phyloP scores from a whole-genome alignment of 2,797 vertebrate genomes.

The Pogonophryne albipinna region DNA sequence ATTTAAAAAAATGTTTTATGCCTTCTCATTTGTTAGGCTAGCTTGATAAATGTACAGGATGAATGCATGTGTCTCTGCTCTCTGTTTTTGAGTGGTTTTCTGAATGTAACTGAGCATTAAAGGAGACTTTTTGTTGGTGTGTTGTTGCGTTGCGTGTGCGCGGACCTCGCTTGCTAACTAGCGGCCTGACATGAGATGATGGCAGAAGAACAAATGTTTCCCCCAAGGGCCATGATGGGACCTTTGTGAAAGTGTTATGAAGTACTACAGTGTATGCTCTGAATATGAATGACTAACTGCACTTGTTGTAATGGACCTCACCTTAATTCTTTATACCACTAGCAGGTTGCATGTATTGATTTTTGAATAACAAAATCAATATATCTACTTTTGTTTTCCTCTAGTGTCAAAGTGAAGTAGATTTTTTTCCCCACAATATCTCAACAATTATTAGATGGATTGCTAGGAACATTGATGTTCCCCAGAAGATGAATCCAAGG shows the following conservation, averaged over 20 bases:
- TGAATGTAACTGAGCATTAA: conserved; percentile 30
- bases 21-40: conserved; percentile 11
- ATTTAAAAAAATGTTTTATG: neutral
- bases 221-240: conserved; percentile 26
- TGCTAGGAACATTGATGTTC: neutral
- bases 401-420: neutral
- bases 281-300: conserved; percentile 10
- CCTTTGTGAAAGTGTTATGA: conserved; percentile 24
- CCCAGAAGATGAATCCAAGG: neutral
- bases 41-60: conserved; percentile 13
- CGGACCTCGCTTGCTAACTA: conserved; percentile 6
- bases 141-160: neutral
- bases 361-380: neutral
- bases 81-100: conserved; percentile 36
- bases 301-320: neutral
- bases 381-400: neutral
- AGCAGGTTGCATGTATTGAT: neutral
- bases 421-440: neutral
- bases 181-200: conserved; percentile 27
- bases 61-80: neutral
- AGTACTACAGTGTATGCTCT: conserved; percentile 16
- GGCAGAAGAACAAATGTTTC: conserved; percentile 30
- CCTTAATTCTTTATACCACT: neutral
- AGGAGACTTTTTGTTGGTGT: conserved; percentile 30
- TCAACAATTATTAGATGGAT: neutral